Evolutionary conservation across 2,797 vertebrate genomes (phyloP).

Genomic region (Muraenolepis orangiensis): DNA sequence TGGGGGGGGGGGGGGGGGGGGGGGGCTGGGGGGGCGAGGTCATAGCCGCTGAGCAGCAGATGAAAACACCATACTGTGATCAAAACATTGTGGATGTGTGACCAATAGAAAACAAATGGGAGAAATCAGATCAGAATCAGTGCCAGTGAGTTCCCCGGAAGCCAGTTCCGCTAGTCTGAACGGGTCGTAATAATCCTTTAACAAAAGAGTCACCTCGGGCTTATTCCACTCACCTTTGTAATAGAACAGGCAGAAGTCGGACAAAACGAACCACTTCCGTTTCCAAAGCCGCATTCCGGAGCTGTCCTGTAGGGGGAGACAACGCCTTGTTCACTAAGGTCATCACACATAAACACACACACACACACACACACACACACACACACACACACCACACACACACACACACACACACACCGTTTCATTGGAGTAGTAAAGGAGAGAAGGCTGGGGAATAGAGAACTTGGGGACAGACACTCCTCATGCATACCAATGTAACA

Average conservation of each 20-base stretch:
- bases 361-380: no score
- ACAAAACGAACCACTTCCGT: slow-evolving; percentile 96
- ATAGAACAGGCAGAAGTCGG: slow-evolving; percentile 98
- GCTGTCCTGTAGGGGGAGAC: slow-evolving; percentile 83
- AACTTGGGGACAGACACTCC: background rate
- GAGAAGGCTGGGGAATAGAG: background rate
- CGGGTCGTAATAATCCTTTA: no score
- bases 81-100: background rate
- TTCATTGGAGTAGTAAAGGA: background rate
- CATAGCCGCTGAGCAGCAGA: background rate
- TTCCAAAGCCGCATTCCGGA: slow-evolving; percentile 99
- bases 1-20: slow-evolving; percentile 34
- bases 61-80: background rate
- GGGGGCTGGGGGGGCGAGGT: slow-evolving; percentile 26
- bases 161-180: no score
- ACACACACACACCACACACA: no score
- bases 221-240: slow-evolving; percentile 90
- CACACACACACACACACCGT: no score
- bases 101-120: background rate
- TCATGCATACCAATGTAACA: background rate
- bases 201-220: no score
- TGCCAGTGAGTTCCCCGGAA: no score
- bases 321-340: background rate
- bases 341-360: no score
- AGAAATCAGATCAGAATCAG: background rate